phyloP scores from a whole-genome alignment of 2,113 vertebrate species.

The rat (Rattus norvegicus) region GRCr8 NC_086025.1:50125001-50125500 shows the following conservation, averaged over 20 bases:
- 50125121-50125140: background rate
- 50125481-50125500: background rate
- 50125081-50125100: background rate
- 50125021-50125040: background rate
- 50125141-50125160: background rate
- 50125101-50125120: background rate
- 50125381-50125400: slow-evolving; percentile 90
- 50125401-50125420: slow-evolving; percentile 79
- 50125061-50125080: background rate
- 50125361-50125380: slow-evolving; percentile 93
- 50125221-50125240: background rate
- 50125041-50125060: background rate
- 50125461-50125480: background rate
- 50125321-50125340: slow-evolving; percentile 92
- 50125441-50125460: background rate
- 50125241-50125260: background rate
- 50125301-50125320: slow-evolving; percentile 92
- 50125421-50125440: no score
- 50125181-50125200: background rate
- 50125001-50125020: background rate
- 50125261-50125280: background rate
- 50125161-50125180: background rate
- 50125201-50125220: background rate
- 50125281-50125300: slow-evolving; percentile 11
- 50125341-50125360: slow-evolving; percentile 93